Percentiles rank a stretch among this genome's conserved stretches.
Evolutionary conservation across 2,797 vertebrate species (phyloP).

Genomic region (Coregonus sp.): DNA sequence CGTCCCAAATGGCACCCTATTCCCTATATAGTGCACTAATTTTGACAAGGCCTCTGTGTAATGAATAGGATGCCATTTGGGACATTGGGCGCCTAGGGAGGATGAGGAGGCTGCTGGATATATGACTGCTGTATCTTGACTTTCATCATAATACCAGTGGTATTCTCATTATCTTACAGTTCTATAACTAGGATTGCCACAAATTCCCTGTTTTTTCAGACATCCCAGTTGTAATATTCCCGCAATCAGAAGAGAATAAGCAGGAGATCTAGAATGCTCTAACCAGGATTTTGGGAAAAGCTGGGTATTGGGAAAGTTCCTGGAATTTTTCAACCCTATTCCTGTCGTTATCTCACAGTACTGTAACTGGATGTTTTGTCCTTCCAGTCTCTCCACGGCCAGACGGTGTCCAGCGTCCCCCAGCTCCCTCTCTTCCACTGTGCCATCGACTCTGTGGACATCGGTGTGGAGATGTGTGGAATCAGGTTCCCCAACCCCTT

Average conservation of each 20-base stretch:
- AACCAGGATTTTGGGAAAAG: background rate
- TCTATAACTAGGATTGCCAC: too few relatives aligned
- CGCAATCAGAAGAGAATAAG: background rate
- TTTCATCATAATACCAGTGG: too few relatives aligned
- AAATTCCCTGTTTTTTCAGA: too few relatives aligned
- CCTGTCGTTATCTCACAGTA: background rate
- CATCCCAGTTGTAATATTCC: background rate
- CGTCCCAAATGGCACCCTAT: background rate
- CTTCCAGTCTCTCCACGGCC: constrained; percentile 67
- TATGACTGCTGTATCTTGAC: too few relatives aligned
- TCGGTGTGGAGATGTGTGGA: constrained; percentile 79
- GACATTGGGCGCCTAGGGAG: background rate
- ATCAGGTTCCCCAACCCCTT: constrained; percentile 86
- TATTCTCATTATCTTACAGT: too few relatives aligned
- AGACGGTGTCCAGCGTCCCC: constrained; percentile 59
- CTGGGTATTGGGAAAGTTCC: background rate
- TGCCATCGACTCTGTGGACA: constrained; percentile 79
- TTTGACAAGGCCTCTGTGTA: too few relatives aligned
- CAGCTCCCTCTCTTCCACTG: constrained; percentile 78
- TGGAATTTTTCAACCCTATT: background rate
- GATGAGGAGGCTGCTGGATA: background rate
- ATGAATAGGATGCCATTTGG: too few relatives aligned
- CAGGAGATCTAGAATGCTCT: background rate
- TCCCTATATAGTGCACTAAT: background rate
- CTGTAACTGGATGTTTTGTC: constrained; percentile 43